phyloP scores from a whole-genome alignment of 2,888 invertebrate genomes.

The Campoplex nolae region DNA sequence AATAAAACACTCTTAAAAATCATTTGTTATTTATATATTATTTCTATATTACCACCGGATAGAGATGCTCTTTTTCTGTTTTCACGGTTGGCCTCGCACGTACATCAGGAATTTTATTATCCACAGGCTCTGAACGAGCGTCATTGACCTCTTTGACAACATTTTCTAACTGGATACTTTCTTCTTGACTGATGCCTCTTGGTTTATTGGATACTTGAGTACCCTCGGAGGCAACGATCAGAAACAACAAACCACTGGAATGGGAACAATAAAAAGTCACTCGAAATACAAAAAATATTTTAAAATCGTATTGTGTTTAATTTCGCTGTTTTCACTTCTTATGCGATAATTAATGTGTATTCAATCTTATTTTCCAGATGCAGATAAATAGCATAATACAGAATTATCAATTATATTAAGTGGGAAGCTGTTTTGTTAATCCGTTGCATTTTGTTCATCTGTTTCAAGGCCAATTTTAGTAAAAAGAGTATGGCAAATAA shows the following conservation, averaged over 20 bases:
- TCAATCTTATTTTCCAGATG: neutral
- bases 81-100: slow-evolving; percentile 60
- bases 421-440: too few species aligned
- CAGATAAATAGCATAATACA: neutral
- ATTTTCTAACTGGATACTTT: slow-evolving; percentile 44
- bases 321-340: too few species aligned
- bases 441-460: too few species aligned
- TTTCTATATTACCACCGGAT: slow-evolving; percentile 43
- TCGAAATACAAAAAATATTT: neutral
- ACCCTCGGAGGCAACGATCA: slow-evolving; percentile 87
- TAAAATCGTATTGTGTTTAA: neutral
- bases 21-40: neutral
- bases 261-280: neutral
- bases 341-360: neutral
- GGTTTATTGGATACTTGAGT: slow-evolving; percentile 65
- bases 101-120: slow-evolving; percentile 45
- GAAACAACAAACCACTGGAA: slow-evolving; percentile 87
- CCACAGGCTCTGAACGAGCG: slow-evolving; percentile 24
- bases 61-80: slow-evolving; percentile 46
- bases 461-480: neutral
- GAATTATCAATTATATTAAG: neutral
- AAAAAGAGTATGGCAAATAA: neutral
- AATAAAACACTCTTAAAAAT: neutral
- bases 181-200: slow-evolving; percentile 44
- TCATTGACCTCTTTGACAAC: slow-evolving; percentile 6